These are phyloP conservation scores for Nyctereutes procyonoides DNA, from an alignment of 2,113 vertebrate genomes.

Conservation along the genomic window DNA sequence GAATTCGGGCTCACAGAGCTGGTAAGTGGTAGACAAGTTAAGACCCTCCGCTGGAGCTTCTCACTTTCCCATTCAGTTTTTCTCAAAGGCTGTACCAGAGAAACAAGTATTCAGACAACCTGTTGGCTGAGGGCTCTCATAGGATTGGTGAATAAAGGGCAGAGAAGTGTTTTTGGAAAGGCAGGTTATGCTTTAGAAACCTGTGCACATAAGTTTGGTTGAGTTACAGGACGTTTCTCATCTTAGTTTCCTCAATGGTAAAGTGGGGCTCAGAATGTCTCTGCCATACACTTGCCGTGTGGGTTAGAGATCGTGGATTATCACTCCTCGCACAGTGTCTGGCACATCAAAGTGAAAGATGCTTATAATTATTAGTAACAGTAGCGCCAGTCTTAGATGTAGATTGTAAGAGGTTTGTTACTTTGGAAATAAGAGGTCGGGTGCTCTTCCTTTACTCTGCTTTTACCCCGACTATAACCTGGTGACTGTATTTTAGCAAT, in stretches of 20 bases:
- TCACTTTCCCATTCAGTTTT: not conserved
- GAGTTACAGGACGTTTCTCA: not conserved
- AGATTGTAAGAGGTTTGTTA: not conserved
- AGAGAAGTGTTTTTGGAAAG: not conserved
- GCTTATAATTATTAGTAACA: not conserved
- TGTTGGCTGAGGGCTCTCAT: not conserved
- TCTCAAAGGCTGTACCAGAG: not conserved
- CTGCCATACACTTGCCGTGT: not conserved
- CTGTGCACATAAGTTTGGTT: not conserved
- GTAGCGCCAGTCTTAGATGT: not conserved
- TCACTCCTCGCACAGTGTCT: not conserved
- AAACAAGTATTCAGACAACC: not conserved
- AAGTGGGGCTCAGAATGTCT: not conserved
- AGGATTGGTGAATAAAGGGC: not conserved
- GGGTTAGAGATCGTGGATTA: not conserved
- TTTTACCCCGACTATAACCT: constrained; percentile 5
- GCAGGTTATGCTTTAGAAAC: not conserved
- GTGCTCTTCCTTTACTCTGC: not conserved
- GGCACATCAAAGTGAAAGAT: not conserved
- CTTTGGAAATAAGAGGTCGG: not conserved
- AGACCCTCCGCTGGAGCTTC: not conserved
- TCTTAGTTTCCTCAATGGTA: not conserved
- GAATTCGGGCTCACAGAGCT: not conserved
- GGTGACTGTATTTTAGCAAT: not conserved
- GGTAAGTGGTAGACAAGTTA: not conserved